A percentile compares a stretch with the other conserved stretches of the same genome.
These are phyloP conservation scores for Rallus crepitans DNA, from an alignment of 2,797 vertebrate species.

Conservation along the genomic window DNA sequence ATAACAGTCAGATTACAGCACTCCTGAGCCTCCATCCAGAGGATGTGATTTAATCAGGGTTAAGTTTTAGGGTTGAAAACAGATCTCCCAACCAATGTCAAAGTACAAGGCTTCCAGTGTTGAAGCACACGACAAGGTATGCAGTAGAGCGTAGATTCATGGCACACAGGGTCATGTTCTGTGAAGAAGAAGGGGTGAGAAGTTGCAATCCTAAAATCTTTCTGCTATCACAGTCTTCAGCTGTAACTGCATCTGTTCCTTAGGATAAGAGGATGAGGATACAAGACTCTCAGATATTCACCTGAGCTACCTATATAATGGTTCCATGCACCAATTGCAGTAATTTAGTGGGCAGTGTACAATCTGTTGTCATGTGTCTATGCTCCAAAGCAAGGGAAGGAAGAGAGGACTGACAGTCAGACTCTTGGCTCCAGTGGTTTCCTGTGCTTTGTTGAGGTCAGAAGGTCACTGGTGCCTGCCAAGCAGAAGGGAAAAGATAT, in stretches of 20 bases:
- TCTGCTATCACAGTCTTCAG: neutral
- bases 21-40: neutral
- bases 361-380: neutral
- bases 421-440: conserved; percentile 12
- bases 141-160: neutral
- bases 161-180: neutral
- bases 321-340: neutral
- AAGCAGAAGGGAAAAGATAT: neutral
- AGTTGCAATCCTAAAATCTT: neutral
- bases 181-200: neutral
- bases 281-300: neutral
- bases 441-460: conserved; percentile 41
- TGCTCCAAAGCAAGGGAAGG: neutral
- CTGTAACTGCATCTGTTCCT: neutral
- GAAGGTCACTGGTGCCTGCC: conserved; percentile 23
- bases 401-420: neutral
- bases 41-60: neutral
- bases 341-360: neutral
- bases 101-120: neutral
- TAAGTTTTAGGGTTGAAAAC: neutral
- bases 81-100: fast-evolving
- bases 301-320: neutral
- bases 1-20: neutral
- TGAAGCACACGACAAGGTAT: neutral
- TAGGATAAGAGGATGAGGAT: neutral